A percentile compares a stretch with the other conserved stretches of the same genome.
Evolutionary conservation across 2,113 vertebrate genomes (phyloP).

Genomic region (Siniperca chuatsi): DNA sequence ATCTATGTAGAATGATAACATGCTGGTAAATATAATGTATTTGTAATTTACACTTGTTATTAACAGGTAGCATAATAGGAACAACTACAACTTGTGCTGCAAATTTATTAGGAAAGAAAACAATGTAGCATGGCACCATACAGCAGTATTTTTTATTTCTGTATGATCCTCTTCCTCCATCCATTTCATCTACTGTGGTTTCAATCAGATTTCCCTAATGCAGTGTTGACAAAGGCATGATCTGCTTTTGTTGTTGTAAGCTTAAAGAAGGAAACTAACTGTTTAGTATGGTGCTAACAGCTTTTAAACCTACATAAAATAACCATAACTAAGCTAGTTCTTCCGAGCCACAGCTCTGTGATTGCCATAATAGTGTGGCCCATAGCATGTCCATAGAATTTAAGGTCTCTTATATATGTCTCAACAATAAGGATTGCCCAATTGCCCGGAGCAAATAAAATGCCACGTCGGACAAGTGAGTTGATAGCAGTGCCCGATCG

Average conservation of each 20-base stretch:
- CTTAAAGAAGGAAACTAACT: constrained; percentile 20
- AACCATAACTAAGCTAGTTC: constrained; percentile 27
- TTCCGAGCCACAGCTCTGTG: constrained; percentile 13
- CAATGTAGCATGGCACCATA: not conserved
- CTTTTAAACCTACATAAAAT: constrained; percentile 35
- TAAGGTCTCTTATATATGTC: too few species aligned
- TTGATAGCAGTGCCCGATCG: too few species aligned
- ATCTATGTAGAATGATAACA: not conserved
- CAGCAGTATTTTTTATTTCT: not conserved
- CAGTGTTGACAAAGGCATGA: constrained; percentile 15
- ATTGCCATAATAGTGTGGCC: constrained; percentile 24
- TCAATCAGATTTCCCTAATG: not conserved
- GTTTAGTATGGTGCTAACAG: constrained; percentile 32
- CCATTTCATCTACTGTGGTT: not conserved
- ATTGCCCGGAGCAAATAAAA: too few species aligned
- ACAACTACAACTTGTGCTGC: not conserved
- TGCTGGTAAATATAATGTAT: not conserved
- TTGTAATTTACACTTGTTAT: not conserved
- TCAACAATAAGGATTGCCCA: too few species aligned
- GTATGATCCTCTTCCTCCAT: not conserved
- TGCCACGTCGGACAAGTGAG: too few species aligned
- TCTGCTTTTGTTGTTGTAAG: constrained; percentile 12
- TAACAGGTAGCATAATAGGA: not conserved
- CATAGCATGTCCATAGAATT: not conserved
- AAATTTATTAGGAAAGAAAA: not conserved